Base-by-base conservation (phyloP, 30 jellyfish, hydroid and myxozoan genomes). In the Cassiopea andromeda region DNA sequence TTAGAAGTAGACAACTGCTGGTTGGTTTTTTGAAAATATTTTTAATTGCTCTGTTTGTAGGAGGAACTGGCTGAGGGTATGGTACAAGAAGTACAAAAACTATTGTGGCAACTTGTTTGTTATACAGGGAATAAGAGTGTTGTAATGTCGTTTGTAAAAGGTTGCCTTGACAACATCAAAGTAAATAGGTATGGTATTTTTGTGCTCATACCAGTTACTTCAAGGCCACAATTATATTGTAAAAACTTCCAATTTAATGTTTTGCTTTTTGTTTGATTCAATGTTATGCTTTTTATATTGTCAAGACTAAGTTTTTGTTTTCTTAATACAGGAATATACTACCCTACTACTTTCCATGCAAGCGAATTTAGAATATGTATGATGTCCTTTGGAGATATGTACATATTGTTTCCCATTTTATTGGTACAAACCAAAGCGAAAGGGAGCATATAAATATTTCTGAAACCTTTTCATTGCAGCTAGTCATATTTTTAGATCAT, bases 91-190 rank as follows among this genome's bases (percentile, higher is more conserved):
- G 97, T 92, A 64, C 99, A 91, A 58, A 92, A 88, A 77, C 71
- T 96, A 58, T 76, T 96, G 16, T 96, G 99, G 99, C 99, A 96
- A 84, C 97, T 96, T n/a, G 92, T 96, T 83, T 92, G 99, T 83
- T 96, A 87, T 87, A 82, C 99, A 54, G 99, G 99, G 17, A 86
- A 87, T 76, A 92, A 90, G 78, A 79, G 73, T 48, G 96, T 96
- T 13, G 92, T 96, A 19, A 96, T 96, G 99, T 93, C 97, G 46
- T 96, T 96, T 66, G 80, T 96, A 81, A 89, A 92, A 92, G 99
- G 99, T 7, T 96, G 99, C 73, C 94, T 96, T 46, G 93, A 96
- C 47, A 96, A 96, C 80, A 96, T 96, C 60, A 91, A 82, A 72
- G 71, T 73, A 44, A 88, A 85, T 85, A 89, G 92, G 99, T 96